Conservation (phyloP, 2,888 invertebrate species). For the Sthenelais limicola region DNA sequence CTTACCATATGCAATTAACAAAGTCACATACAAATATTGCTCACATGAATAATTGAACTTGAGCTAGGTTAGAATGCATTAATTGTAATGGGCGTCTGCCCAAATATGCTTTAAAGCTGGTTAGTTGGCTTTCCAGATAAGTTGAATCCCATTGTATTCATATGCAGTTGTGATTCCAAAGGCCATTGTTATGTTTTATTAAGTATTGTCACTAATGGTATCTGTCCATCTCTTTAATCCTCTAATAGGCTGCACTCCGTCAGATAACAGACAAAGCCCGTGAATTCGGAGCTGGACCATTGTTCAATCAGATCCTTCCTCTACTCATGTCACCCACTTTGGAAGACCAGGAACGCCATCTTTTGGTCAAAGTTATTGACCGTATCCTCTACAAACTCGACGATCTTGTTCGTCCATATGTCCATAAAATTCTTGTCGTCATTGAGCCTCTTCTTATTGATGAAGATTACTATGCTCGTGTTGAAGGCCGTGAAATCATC, state of each 20-base stretch:
- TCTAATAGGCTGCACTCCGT: slow-evolving; percentile 79
- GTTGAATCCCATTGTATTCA: no score
- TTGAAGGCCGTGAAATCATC: slow-evolving; percentile 99
- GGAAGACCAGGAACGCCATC: slow-evolving; percentile 98
- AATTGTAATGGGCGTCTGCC: no score
- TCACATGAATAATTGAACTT: no score
- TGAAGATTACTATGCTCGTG: slow-evolving; percentile 99
- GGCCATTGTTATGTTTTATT: no score
- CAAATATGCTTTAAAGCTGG: no score
- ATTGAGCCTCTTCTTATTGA: slow-evolving; percentile 99
- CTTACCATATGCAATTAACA: no score
- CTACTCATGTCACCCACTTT: slow-evolving; percentile 99
- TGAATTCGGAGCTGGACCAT: slow-evolving; percentile 97
- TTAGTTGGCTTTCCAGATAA: no score
- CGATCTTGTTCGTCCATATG: slow-evolving; percentile 98
- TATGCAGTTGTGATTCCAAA: no score
- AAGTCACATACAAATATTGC: no score
- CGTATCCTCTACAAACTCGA: slow-evolving; percentile 98
- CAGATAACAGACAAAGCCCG: slow-evolving; percentile 99
- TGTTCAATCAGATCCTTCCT: slow-evolving; percentile 99
- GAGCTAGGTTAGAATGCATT: no score
- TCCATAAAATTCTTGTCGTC: slow-evolving; percentile 99
- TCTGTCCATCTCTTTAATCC: background rate
- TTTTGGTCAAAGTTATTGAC: slow-evolving; percentile 96
- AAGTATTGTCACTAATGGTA: background rate